Percentiles rank a stretch among this genome's conserved stretches.
Evolutionary conservation across 2,113 vertebrate species (phyloP).

Genomic region (Equus przewalskii): DNA sequence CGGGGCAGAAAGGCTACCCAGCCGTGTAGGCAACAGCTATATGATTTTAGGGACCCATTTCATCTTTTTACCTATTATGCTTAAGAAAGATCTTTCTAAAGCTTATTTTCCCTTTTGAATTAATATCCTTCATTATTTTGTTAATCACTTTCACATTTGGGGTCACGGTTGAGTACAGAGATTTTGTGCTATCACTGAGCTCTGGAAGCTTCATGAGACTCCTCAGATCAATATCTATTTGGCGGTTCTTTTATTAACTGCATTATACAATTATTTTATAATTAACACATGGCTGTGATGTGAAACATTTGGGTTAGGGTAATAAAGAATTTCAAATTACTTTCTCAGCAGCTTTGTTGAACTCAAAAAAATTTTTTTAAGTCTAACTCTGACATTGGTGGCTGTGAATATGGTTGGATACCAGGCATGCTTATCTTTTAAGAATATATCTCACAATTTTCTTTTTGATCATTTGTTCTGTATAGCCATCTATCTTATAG

Average conservation of each 20-base stretch:
- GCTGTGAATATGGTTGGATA: not conserved
- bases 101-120: not conserved
- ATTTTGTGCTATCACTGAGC: not conserved
- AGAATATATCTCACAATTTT: not conserved
- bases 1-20: not conserved
- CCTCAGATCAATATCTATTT: constrained; percentile 24
- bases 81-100: constrained; percentile 16
- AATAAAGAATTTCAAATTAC: constrained; percentile 19
- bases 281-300: constrained; percentile 44
- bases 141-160: not conserved
- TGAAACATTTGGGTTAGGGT: constrained; percentile 28
- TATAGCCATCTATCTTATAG: constrained; percentile 9
- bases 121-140: constrained; percentile 21
- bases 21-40: not conserved
- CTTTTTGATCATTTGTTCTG: constrained; percentile 37
- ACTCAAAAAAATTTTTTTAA: not conserved
- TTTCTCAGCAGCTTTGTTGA: not conserved
- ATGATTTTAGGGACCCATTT: not conserved
- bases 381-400: not conserved
- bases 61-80: not conserved
- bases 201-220: not conserved
- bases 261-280: constrained; percentile 8
- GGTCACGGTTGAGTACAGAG: not conserved
- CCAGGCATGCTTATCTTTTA: not conserved
- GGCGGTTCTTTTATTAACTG: not conserved